A percentile compares a stretch with the other conserved stretches of the same genome.
phyloP scores from a whole-genome alignment of 1,140 invertebrate species.

The Brachionus manjavacas region DNA sequence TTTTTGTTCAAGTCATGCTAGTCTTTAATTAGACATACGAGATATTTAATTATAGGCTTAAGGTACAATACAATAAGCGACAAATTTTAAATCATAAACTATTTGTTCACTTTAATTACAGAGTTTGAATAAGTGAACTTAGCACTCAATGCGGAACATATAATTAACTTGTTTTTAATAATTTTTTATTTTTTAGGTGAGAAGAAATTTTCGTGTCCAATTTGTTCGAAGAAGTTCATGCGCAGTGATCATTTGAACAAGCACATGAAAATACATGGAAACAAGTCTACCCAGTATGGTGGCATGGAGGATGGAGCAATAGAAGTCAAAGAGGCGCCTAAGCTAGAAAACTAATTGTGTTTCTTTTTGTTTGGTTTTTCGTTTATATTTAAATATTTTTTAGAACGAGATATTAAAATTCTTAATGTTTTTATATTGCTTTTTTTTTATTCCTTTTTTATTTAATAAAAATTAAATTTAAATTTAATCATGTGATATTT shows the following conservation, averaged over 20 bases:
- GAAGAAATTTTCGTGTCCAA: conserved; percentile 82
- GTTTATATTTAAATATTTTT: not conserved
- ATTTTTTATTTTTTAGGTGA: conserved; percentile 64
- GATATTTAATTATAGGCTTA: conserved; percentile 26
- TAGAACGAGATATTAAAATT: not conserved
- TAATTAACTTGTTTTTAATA: conserved; percentile 15
- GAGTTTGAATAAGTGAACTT: not conserved
- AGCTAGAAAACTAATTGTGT: not conserved
- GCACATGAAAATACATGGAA: conserved; percentile 49
- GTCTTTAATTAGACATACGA: conserved; percentile 33
- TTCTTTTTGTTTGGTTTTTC: not conserved
- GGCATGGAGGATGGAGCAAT: not conserved
- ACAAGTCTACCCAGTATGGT: not conserved
- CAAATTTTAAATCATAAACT: not conserved
- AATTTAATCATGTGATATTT: no score
- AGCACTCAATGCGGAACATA: not conserved
- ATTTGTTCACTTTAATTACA: conserved; percentile 39
- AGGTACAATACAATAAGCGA: not conserved
- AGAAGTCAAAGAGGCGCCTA: not conserved
- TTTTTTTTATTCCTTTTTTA: not conserved
- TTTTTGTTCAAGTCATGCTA: conserved; percentile 6
- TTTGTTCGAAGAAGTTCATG: conserved; percentile 86
- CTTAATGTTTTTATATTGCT: not conserved
- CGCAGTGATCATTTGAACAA: conserved; percentile 63
- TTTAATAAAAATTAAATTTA: not conserved